These are phyloP conservation scores for Tragelaphus scriptus DNA, from an alignment of 2,113 vertebrate species.

Conservation along the genomic window DNA sequence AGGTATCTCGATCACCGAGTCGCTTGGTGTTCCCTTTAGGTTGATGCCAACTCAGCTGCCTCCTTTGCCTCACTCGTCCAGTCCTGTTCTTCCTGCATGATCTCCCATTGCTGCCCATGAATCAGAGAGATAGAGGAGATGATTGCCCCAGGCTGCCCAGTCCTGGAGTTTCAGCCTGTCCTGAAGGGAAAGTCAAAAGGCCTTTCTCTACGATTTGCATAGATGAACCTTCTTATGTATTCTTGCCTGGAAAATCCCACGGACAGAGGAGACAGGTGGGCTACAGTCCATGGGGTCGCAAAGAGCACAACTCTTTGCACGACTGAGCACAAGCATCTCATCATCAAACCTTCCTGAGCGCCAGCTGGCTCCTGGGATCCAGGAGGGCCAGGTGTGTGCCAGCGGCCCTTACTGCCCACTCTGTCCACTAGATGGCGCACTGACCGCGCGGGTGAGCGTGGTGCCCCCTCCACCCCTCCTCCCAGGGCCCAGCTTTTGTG, in stretches of 20 bases:
- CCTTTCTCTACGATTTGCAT: background rate
- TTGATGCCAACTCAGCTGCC: too few relatives aligned
- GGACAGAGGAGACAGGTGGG: background rate
- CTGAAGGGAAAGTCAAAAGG: background rate
- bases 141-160: background rate
- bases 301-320: background rate
- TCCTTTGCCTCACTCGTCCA: background rate
- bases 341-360: background rate
- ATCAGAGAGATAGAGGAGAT: background rate
- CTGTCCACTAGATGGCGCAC: slow-evolving; percentile 32
- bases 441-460: background rate
- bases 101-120: background rate
- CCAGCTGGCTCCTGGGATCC: background rate
- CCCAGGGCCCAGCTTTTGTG: background rate
- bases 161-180: background rate
- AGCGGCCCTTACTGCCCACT: fast-evolving
- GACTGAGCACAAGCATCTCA: background rate
- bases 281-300: background rate
- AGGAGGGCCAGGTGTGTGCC: fast-evolving
- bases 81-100: background rate
- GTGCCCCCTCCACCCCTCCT: background rate
- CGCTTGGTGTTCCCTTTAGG: background rate
- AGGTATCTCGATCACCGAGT: background rate
- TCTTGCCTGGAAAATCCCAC: background rate
- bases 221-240: background rate